These are phyloP conservation scores for Dicyrtoma fusca DNA, from an alignment of 2,888 invertebrate species.

Conservation along the genomic window DNA sequence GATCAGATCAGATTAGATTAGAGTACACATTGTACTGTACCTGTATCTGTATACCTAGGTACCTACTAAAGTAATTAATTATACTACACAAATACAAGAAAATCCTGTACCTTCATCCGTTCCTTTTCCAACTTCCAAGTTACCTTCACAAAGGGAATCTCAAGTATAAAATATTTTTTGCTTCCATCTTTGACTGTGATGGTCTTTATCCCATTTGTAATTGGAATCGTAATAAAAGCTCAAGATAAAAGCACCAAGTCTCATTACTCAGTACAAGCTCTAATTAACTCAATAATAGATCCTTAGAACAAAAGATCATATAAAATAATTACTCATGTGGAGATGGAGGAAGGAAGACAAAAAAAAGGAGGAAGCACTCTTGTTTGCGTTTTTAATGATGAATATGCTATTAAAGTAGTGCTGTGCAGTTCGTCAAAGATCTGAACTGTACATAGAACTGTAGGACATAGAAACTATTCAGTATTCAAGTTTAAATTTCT, in stretches of 20 bases:
- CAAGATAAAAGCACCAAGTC: too few relatives aligned
- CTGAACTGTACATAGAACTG: too few relatives aligned
- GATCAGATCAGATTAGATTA: too few relatives aligned
- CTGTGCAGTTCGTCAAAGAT: background rate
- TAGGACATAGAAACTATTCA: too few relatives aligned
- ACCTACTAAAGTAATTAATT: too few relatives aligned
- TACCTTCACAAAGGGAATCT: background rate
- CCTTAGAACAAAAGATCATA: background rate
- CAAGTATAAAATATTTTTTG: conserved; percentile 7
- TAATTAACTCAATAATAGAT: conserved; percentile 7
- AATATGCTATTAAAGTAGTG: background rate
- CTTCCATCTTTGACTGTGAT: background rate
- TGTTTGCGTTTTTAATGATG: background rate
- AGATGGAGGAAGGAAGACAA: background rate
- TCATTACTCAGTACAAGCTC: background rate
- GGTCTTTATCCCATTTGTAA: background rate
- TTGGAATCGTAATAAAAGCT: background rate
- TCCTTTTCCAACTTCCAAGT: too few relatives aligned
- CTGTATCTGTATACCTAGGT: too few relatives aligned
- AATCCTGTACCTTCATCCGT: background rate
- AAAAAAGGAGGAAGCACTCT: background rate
- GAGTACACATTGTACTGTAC: too few relatives aligned
- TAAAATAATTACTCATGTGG: background rate
- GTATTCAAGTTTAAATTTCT: too few relatives aligned
- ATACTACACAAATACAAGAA: too few relatives aligned